A percentile compares a stretch with the other conserved stretches of the same genome.
Conservation (phyloP, 2,888 invertebrate species). For the Barypeithes pellucidus region DNA sequence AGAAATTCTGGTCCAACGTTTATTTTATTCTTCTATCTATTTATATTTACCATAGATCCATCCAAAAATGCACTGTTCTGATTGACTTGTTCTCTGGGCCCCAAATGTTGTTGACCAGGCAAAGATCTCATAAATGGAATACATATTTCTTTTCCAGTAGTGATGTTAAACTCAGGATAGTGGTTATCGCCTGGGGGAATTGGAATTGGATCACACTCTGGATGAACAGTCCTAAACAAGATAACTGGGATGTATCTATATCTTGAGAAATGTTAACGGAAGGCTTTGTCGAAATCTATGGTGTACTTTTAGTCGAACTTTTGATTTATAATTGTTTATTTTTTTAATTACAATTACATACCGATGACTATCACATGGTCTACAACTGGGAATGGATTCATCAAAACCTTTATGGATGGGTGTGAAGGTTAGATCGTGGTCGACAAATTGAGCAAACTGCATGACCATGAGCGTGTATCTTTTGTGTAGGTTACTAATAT, state of each 20-base stretch:
- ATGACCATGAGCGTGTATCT: slow-evolving; percentile 93
- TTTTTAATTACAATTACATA: slow-evolving; percentile 14
- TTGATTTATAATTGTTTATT: too few relatives aligned
- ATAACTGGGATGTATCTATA: background rate
- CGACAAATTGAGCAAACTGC: slow-evolving; percentile 96
- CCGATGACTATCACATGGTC: slow-evolving; percentile 86
- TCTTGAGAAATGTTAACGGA: background rate
- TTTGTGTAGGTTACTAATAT: slow-evolving; percentile 90
- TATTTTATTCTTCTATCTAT: too few relatives aligned
- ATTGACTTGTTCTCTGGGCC: slow-evolving; percentile 95
- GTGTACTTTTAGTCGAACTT: background rate
- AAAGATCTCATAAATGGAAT: slow-evolving; percentile 96
- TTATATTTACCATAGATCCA: slow-evolving; percentile 74
- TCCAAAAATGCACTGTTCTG: slow-evolving; percentile 94
- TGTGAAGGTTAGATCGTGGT: slow-evolving; percentile 95
- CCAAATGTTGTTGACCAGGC: slow-evolving; percentile 91
- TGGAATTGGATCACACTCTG: slow-evolving; percentile 94
- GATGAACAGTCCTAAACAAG: slow-evolving; percentile 82
- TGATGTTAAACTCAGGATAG: slow-evolving; percentile 89
- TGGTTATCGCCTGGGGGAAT: slow-evolving; percentile 92
- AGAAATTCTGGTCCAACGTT: too few relatives aligned
- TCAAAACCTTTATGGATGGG: slow-evolving; percentile 93
- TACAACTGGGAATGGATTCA: slow-evolving; percentile 91
- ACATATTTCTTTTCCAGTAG: slow-evolving; percentile 88
- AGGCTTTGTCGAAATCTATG: background rate